Evolutionary conservation across 1,140 invertebrate species (phyloP), one percentile per base, ranked within the genome.

Genomic region (Chelonus insularis): DNA sequence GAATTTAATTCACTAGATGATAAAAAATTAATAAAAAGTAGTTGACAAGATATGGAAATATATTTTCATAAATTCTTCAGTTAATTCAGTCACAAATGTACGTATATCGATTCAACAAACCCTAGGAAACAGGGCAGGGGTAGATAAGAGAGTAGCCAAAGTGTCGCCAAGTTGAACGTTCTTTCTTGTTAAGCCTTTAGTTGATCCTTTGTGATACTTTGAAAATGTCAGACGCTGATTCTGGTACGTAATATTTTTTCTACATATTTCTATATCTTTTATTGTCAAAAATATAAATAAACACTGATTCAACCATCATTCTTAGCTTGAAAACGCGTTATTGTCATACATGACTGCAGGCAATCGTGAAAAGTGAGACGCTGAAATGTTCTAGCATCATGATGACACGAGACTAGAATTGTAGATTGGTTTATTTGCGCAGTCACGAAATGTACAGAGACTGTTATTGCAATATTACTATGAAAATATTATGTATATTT

Each of bases 51-150:
- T n/a, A n/a, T n/a, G n/a, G n/a, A n/a, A n/a, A n/a, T n/a, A n/a
- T n/a, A n/a, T 0, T 23, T 6, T 6, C 25, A 51, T 32, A 51
- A 51, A 12, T 34, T 36, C 37, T 20, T 20, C 7, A 21, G 1
- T 6, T 11, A 54, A 20, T 32, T 29, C 11, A 12, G 16, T 48
- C 37, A 57, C 37, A 57, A 36, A 52, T 29, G 20, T 55, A 34
- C 43, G 48, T 62, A 50, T 79, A 81, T 81, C 75, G 79, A 81
- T 75, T 75, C 66, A 81, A 80, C 78, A 72, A 73, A 73, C 75
- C 79, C 76, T 74, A 75, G 78, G 72, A 76, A 80, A 79, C 63
- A 14, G 18, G 25, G 18, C 32, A 32, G 47, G 54, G 43, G 54
- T 16, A 57, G 51, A 14, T 47, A 45, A n/a, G 43, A 29, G 12